Conservation (phyloP, 2,113 vertebrate species). For the Lagenorhynchus albirostris region DNA sequence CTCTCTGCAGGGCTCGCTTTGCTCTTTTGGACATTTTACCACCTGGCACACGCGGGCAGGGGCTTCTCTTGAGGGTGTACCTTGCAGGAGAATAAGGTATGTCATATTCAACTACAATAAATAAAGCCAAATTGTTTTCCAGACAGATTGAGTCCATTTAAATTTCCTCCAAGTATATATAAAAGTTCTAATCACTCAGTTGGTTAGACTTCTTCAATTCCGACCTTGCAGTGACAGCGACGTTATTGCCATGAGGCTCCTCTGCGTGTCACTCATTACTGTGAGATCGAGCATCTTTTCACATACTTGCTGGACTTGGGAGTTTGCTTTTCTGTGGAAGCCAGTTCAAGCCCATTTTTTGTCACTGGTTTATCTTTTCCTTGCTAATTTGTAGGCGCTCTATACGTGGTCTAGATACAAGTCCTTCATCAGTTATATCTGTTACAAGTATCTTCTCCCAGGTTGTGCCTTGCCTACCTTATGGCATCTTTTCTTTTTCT, state of each 20-base stretch:
- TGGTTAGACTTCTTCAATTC: accelerated
- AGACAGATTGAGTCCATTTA: not conserved
- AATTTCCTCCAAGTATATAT: not conserved
- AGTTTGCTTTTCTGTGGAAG: not conserved
- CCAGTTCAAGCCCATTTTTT: not conserved
- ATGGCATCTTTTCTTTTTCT: not conserved
- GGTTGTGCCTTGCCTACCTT: not conserved
- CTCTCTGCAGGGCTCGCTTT: no score
- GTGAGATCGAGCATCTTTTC: accelerated
- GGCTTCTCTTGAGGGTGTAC: accelerated
- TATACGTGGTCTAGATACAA: accelerated
- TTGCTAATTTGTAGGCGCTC: no score
- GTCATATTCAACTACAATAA: not conserved
- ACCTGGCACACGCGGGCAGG: accelerated
- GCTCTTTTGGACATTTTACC: accelerated
- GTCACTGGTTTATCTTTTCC: not conserved
- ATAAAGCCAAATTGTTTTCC: not conserved
- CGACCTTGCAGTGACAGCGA: not conserved
- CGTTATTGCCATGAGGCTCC: accelerated
- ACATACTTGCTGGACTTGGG: accelerated
- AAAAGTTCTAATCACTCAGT: not conserved
- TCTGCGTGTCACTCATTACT: accelerated
- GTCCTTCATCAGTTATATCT: not conserved
- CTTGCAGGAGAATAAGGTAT: not conserved
- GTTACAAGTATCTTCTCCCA: no score